phyloP scores from a whole-genome alignment of 2,797 vertebrate genomes.

The Jordanella pulchra region DNA sequence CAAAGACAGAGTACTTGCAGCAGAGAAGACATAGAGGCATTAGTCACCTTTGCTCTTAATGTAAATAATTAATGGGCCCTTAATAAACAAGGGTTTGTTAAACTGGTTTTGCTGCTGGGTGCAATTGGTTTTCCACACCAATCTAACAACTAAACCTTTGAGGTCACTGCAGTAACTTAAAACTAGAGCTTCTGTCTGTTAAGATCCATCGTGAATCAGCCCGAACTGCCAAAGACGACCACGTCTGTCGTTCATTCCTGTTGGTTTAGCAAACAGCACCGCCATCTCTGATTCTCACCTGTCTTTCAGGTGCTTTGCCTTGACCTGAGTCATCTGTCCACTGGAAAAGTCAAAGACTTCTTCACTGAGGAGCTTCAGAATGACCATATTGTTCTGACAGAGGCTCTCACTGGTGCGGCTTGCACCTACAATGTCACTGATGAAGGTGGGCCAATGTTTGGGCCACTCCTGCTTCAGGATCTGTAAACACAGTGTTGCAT shows the following conservation, averaged over 20 bases:
- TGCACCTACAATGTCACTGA: conserved; percentile 97
- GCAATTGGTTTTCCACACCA: neutral
- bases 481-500: conserved; percentile 63
- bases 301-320: conserved; percentile 99
- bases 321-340: conserved; percentile 98
- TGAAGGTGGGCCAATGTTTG: conserved; percentile 99
- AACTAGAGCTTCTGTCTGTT: no score
- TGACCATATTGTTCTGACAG: conserved; percentile 99
- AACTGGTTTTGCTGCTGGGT: neutral
- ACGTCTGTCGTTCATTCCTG: no score
- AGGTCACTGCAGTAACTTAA: no score
- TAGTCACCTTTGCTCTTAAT: neutral
- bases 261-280: neutral
- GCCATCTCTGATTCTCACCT: conserved; percentile 75
- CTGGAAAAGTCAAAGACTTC: conserved; percentile 99
- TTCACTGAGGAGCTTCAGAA: conserved; percentile 96
- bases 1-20: neutral
- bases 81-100: neutral
- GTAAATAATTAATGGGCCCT: neutral
- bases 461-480: conserved; percentile 99
- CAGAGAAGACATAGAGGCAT: neutral
- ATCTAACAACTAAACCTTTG: neutral
- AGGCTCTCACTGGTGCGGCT: conserved; percentile 98
- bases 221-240: no score
- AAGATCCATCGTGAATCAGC: no score